These are phyloP conservation scores for Phenganax stokvisi DNA, from an alignment of 92 coral and sea anemone genomes.

Conservation along the genomic window DNA sequence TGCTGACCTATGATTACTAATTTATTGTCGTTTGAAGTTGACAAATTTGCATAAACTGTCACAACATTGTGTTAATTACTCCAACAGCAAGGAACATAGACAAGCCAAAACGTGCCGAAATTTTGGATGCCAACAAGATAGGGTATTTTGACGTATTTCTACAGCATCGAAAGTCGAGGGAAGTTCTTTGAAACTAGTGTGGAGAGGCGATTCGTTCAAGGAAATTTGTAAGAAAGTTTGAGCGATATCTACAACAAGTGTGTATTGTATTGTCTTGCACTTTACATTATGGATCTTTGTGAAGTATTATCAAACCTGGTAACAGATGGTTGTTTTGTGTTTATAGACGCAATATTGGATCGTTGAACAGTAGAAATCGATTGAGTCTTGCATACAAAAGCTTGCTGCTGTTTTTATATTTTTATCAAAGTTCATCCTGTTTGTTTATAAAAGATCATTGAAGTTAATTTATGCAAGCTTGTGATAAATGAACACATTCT, in stretches of 20 bases:
- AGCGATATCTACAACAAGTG: not conserved
- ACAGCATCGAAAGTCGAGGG: not conserved
- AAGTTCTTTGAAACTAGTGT: not conserved
- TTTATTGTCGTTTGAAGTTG: not conserved
- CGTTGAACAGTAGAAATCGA: not conserved
- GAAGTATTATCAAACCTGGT: not conserved
- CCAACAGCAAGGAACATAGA: not conserved
- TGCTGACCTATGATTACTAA: not conserved
- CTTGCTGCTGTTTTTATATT: too few species aligned
- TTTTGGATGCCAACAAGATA: not conserved
- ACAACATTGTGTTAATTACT: not conserved
- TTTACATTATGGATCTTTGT: not conserved
- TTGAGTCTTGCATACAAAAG: too few species aligned
- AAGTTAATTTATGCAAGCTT: not conserved
- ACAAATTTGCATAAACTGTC: slow-evolving; percentile 29
- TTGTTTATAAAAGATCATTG: not conserved
- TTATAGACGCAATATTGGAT: not conserved
- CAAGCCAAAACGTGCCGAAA: slow-evolving; percentile 7
- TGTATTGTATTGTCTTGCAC: not conserved
- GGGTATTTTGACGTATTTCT: not conserved
- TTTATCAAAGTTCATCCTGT: too few species aligned
- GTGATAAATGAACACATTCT: not conserved
- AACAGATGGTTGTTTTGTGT: not conserved
- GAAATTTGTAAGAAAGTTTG: not conserved
- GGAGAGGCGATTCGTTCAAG: not conserved